phyloP scores from a whole-genome alignment of 2,797 vertebrate genomes.

The Melopsittacus undulatus region DNA sequence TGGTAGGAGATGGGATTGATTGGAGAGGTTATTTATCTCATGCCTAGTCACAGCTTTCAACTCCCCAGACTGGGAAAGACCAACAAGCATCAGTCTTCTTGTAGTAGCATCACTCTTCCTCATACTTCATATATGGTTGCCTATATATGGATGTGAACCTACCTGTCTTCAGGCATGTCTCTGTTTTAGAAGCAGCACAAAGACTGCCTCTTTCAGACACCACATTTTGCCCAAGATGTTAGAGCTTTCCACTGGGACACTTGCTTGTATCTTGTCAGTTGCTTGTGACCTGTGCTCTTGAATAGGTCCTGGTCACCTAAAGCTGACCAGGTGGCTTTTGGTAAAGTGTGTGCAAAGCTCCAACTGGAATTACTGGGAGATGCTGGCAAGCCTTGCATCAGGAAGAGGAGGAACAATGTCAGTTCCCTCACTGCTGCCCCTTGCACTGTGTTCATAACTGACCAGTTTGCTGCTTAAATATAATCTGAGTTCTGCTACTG shows the following conservation, averaged over 20 bases:
- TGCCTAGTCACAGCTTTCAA: not conserved
- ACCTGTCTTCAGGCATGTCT: not conserved
- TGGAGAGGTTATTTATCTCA: not conserved
- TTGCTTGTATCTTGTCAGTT: not conserved
- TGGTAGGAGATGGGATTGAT: not conserved
- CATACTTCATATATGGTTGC: not conserved
- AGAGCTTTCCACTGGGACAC: not conserved
- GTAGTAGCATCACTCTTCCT: not conserved
- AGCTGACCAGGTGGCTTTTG: not conserved
- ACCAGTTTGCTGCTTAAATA: not conserved
- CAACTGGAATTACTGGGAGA: not conserved
- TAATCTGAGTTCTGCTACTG: not conserved
- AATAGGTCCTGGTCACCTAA: not conserved
- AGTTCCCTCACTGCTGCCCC: not conserved
- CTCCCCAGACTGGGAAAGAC: not conserved
- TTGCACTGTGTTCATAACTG: not conserved
- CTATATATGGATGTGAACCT: rapidly evolving
- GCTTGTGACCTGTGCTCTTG: not conserved
- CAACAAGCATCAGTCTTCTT: not conserved
- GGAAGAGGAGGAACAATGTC: not conserved
- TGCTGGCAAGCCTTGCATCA: not conserved
- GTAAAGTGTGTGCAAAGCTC: not conserved
- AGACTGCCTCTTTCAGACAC: not conserved
- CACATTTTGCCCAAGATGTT: not conserved
- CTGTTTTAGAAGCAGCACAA: not conserved